Percentiles rank a stretch among this genome's conserved stretches.
These are phyloP conservation scores for Sminthurinus aureus DNA, from an alignment of 2,888 invertebrate genomes.

Conservation along the genomic window DNA sequence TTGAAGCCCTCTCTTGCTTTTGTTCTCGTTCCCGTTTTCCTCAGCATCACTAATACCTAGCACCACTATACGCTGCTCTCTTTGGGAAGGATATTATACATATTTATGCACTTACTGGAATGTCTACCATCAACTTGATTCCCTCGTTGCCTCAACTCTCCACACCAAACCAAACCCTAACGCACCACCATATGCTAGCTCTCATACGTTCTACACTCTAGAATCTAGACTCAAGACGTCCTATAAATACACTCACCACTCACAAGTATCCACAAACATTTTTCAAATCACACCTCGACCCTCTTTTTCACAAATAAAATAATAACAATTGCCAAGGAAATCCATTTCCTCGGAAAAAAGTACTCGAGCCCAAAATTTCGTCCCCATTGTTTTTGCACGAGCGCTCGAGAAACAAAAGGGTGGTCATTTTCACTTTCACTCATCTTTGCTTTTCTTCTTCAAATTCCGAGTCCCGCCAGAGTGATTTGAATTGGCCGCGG, in stretches of 20 bases:
- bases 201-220: not conserved
- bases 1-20: not conserved
- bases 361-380: too few relatives aligned
- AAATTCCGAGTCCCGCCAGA: too few relatives aligned
- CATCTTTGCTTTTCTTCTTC: not conserved
- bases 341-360: too few relatives aligned
- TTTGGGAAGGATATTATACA: not conserved
- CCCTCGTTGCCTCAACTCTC: not conserved
- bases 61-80: not conserved
- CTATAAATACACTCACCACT: not conserved
- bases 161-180: too few relatives aligned
- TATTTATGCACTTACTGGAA: not conserved
- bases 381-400: not conserved
- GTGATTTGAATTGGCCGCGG: too few relatives aligned
- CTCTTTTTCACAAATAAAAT: conserved; percentile 9
- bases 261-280: not conserved
- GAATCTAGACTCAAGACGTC: too few relatives aligned
- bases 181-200: not conserved
- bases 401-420: not conserved
- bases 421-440: not conserved
- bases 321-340: not conserved
- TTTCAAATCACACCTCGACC: not conserved
- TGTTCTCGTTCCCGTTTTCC: not conserved
- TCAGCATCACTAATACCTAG: not conserved
- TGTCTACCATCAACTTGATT: not conserved